Evolutionary conservation across 2,113 vertebrate genomes (phyloP), one percentile per base, ranked within the genome.

Genomic region (Monarcha castaneiventris): DNA sequence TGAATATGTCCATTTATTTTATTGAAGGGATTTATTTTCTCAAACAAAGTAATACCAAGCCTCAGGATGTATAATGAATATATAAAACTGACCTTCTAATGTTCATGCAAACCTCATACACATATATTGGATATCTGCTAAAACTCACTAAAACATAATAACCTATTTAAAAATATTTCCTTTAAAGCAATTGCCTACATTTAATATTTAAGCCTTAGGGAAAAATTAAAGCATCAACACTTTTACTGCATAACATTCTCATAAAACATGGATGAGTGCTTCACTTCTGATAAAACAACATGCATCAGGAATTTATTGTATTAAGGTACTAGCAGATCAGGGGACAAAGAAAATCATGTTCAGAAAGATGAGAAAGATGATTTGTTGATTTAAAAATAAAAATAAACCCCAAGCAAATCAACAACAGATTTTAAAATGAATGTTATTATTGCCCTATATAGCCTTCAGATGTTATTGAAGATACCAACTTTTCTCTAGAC

Each of bases 141-240:
- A 83, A 61, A 75, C 37, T 49, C 58, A 43, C 32, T 82, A 93
- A 87, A 96, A 88, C 44, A 48, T 52, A 77, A 90, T 41, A 96
- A 83, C 61, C 35, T 90, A 56, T 74, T 84, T 62, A 43, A 93
- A 87, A 93, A 63, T 74, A 85, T 71, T 85, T 88, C 48, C 51
- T 85, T 94, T 83, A 91, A 91, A 93, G 51, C 51, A 83, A 77
- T 85, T 87, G 37, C 35, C 55, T 80, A 35, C 43, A 68, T 77
- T 92, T 76, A 95, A 90, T 76, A 94, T 91, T 91, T 87, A 95
- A 83, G 75, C 82, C 87, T 86, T 23, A 56, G 72, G 88, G 85
- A 83, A 88, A 94, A 93, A 95, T 74, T 83, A 96, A 90, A 92
- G 79, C 68, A 80, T 79, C 27, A 69, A 48, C 74, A 66, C 11